These are phyloP conservation scores for Chinchilla lanigera DNA, from an alignment of 2,113 vertebrate species.

Conservation along the genomic window DNA sequence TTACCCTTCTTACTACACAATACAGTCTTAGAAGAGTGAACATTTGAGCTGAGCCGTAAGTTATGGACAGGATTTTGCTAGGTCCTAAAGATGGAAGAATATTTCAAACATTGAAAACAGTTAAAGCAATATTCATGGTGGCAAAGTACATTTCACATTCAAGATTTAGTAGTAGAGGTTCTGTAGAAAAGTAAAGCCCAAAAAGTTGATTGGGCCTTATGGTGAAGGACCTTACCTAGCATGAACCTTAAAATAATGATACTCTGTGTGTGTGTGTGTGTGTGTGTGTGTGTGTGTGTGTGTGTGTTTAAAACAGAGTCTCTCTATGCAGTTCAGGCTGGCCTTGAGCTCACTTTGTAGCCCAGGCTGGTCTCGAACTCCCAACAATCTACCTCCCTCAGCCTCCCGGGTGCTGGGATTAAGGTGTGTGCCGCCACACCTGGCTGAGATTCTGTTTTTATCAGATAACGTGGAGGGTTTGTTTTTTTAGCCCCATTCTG, in stretches of 20 bases:
- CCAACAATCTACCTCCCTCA: neutral
- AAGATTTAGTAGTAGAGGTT: neutral
- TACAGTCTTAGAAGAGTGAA: neutral
- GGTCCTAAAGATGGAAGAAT: neutral
- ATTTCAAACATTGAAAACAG: neutral
- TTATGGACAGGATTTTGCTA: neutral
- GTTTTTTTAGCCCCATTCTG: too few relatives aligned
- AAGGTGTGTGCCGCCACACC: neutral
- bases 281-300: too few relatives aligned
- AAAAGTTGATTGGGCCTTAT: neutral
- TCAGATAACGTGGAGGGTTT: too few relatives aligned
- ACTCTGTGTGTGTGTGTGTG: neutral
- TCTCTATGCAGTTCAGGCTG: too few relatives aligned
- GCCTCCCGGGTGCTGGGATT: neutral
- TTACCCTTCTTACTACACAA: neutral
- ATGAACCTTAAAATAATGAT: neutral
- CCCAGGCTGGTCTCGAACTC: neutral
- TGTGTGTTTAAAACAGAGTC: too few relatives aligned
- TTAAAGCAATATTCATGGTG: neutral
- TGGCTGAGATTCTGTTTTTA: too few relatives aligned
- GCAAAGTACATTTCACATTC: neutral
- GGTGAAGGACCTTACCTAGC: neutral
- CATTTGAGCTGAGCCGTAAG: neutral
- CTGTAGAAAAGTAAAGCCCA: neutral
- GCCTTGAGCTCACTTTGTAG: neutral